Base-by-base conservation (phyloP, 2,888 invertebrate genomes). In the Vanessa cardui region DNA sequence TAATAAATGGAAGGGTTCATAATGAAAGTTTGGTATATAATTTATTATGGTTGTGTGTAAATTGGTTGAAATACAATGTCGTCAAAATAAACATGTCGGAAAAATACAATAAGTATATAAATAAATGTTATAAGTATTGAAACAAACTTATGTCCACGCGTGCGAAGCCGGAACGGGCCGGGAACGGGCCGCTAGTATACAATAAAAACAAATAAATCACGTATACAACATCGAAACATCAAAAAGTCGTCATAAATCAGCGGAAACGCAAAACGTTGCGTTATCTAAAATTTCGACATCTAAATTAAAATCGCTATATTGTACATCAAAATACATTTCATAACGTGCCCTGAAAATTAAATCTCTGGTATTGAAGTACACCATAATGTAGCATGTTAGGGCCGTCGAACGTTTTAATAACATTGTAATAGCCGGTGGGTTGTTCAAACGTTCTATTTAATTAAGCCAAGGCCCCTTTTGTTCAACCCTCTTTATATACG, bases 381-480 rank as follows among this genome's bases (percentile, higher is more conserved):
- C 85, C 84, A 85, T 90, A 89, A 89, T 87, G 83, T 83, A 82
- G 77, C 80, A 80, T 82, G 85, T 84, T 83, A 84, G 86, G 83
- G 75, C 83, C 84, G 84, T 85, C 86, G 88, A 88, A 90, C 89
- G 89, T 87, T 90, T 91, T 90, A 91, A 91, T 92, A 90, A 90
- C 88, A 87, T 88, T 87, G 86, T 89, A 92, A 89, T 87, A 86
- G 83, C 83, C 85, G 83, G 80, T 78, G 81, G 82, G 86, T 87
- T 80, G 84, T 85, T 85, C 83, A 79, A 79, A 80, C 81, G 80
- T 80, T 84, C 86, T 89, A 87, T 90, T 90, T 92, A 89, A 91
- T 89, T 90, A 91, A 90, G 87, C 80, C 78, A 70, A 76, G 78
- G 82, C 79, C 86, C 39, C 88, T 85, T 87, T 87, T 83, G 82